Evolutionary conservation across 2,888 invertebrate species (phyloP).

Genomic region (Epistrophe grossulariae): DNA sequence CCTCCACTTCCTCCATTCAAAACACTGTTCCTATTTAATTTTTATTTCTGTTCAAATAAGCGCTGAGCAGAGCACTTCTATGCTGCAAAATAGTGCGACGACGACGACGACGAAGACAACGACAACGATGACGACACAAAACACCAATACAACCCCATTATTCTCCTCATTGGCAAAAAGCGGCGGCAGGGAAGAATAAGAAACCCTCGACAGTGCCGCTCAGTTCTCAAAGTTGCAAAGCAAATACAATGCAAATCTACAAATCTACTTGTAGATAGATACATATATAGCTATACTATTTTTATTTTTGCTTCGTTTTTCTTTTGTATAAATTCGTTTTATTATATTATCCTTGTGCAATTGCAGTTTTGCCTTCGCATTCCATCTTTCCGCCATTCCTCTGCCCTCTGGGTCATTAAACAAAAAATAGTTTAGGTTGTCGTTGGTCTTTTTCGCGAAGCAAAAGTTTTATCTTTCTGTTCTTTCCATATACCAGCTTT

Average conservation of each 20-base stretch:
- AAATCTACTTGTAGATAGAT: slow-evolving; percentile 72
- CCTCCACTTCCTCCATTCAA: slow-evolving; percentile 45
- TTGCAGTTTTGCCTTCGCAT: slow-evolving; percentile 73
- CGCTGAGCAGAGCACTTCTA: slow-evolving; percentile 36
- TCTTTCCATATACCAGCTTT: slow-evolving; percentile 5
- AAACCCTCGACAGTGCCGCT: slow-evolving; percentile 29
- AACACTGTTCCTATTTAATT: slow-evolving; percentile 67
- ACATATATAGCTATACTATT: slow-evolving; percentile 9
- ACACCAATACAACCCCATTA: slow-evolving; percentile 45
- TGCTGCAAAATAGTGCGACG: slow-evolving; percentile 62
- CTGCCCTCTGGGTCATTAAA: slow-evolving; percentile 73
- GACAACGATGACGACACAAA: slow-evolving; percentile 54
- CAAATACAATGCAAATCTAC: slow-evolving; percentile 75
- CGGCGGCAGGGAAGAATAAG: slow-evolving; percentile 31
- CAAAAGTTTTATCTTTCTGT: slow-evolving; percentile 67
- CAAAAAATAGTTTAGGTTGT: slow-evolving; percentile 75
- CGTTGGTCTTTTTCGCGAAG: slow-evolving; percentile 71
- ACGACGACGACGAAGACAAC: slow-evolving; percentile 63
- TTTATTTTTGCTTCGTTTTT: slow-evolving; percentile 46
- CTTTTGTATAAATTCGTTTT: slow-evolving; percentile 60
- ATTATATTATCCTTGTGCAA: slow-evolving; percentile 74
- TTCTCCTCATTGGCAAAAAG: slow-evolving; percentile 33
- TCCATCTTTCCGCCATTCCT: slow-evolving; percentile 49
- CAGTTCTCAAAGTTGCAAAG: slow-evolving; percentile 42
- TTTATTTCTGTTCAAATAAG: slow-evolving; percentile 73